These are phyloP conservation scores for Coluber constrictor DNA, from an alignment of 2,797 vertebrate species.

Conservation along the genomic window DNA sequence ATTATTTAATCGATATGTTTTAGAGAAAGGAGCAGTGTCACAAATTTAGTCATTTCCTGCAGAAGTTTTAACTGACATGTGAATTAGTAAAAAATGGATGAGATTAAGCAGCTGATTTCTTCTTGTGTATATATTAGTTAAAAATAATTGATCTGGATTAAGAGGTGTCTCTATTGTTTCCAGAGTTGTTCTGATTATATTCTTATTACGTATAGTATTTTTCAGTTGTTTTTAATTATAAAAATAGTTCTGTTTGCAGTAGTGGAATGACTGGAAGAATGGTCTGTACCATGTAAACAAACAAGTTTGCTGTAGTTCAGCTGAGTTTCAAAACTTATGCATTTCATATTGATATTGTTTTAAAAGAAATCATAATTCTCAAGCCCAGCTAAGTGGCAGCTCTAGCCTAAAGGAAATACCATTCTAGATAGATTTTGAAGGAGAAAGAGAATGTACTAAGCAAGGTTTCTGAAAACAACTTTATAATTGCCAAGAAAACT, in stretches of 20 bases:
- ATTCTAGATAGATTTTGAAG: neutral
- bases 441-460: neutral
- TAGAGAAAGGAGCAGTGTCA: neutral
- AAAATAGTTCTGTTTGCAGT: neutral
- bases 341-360: neutral
- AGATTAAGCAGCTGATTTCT: conserved; percentile 1
- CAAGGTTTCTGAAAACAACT: neutral
- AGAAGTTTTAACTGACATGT: neutral
- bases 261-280: neutral
- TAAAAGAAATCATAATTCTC: neutral
- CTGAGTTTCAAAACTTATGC: neutral
- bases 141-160: neutral
- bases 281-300: neutral
- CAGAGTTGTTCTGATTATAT: neutral
- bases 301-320: neutral
- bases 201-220: neutral
- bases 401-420: neutral
- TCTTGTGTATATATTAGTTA: neutral
- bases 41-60: conserved; percentile 8
- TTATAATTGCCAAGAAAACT: neutral
- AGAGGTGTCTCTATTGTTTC: neutral
- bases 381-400: neutral
- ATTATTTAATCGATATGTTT: neutral
- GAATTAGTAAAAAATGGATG: neutral
- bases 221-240: neutral